phyloP scores from a whole-genome alignment of 2,113 vertebrate genomes.

The Cephalopterus ornatus region DNA sequence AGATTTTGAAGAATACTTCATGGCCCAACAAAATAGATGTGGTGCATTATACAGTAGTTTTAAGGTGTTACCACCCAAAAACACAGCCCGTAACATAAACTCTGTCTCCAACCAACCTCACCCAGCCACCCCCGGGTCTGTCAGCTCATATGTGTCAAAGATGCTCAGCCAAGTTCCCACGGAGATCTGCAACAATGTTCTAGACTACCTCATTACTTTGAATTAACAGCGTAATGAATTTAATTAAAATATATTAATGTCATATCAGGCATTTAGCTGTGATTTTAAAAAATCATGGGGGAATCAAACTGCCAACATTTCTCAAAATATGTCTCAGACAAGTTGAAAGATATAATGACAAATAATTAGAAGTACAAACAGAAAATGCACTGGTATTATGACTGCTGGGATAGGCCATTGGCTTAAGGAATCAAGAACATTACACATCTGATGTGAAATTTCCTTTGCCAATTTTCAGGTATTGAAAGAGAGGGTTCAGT shows the following conservation, averaged over 20 bases:
- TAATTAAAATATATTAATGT: conserved; percentile 23
- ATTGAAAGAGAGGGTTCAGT: neutral
- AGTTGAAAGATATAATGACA: neutral
- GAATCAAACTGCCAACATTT: neutral
- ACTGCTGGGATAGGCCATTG: neutral
- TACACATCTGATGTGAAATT: neutral
- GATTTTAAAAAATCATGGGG: neutral
- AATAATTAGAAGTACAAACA: neutral
- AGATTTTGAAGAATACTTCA: neutral
- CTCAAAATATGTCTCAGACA: neutral
- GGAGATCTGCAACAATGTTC: neutral
- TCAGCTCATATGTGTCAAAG: neutral
- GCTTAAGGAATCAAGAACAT: neutral
- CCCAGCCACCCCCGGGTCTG: neutral
- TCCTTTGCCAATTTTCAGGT: neutral
- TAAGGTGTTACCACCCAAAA: neutral
- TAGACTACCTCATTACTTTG: neutral
- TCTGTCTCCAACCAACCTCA: neutral
- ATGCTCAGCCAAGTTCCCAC: neutral
- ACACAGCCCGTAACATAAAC: neutral
- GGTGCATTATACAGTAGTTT: neutral
- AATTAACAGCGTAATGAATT: neutral
- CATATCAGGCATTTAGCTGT: neutral
- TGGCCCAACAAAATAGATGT: neutral
- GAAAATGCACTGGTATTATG: neutral